phyloP scores from a whole-genome alignment of 2,113 vertebrate genomes.

The Rhodinocichla rosea region DNA sequence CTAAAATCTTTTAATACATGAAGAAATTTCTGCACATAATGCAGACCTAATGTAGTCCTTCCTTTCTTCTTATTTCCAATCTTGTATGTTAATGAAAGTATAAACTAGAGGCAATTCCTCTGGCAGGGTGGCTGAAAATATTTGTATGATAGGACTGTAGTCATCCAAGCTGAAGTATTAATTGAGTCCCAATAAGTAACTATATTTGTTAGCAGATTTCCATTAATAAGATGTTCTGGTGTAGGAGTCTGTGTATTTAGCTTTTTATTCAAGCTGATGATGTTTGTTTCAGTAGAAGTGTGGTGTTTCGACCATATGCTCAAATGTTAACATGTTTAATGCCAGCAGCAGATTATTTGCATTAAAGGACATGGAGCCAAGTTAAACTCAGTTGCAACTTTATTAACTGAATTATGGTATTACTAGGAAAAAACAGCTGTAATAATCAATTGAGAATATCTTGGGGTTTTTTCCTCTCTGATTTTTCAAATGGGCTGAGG shows the following conservation, averaged over 20 bases:
- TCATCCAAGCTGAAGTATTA: not conserved
- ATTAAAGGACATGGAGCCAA: not conserved
- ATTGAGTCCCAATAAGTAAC: not conserved
- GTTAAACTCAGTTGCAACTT: constrained; percentile 14
- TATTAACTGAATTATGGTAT: constrained; percentile 22
- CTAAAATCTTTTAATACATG: not conserved
- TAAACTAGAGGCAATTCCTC: not conserved
- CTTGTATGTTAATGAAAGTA: not conserved
- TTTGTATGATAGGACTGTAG: not conserved
- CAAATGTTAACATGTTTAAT: not conserved
- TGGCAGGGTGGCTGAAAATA: not conserved
- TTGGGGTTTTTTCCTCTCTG: not conserved
- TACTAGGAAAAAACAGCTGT: constrained; percentile 1
- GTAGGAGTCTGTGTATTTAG: not conserved
- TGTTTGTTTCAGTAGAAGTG: not conserved
- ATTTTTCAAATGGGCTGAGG: not conserved
- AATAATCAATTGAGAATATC: not conserved
- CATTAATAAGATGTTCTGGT: not conserved
- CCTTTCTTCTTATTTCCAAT: not conserved
- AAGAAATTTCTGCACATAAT: not conserved
- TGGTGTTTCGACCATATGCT: not conserved
- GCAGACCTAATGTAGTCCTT: not conserved
- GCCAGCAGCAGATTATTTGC: constrained; percentile 29
- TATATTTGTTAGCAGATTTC: not conserved
- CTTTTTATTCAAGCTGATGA: not conserved